These are phyloP conservation scores for Otus sunia DNA, from an alignment of 2,113 vertebrate species.

Conservation along the genomic window DNA sequence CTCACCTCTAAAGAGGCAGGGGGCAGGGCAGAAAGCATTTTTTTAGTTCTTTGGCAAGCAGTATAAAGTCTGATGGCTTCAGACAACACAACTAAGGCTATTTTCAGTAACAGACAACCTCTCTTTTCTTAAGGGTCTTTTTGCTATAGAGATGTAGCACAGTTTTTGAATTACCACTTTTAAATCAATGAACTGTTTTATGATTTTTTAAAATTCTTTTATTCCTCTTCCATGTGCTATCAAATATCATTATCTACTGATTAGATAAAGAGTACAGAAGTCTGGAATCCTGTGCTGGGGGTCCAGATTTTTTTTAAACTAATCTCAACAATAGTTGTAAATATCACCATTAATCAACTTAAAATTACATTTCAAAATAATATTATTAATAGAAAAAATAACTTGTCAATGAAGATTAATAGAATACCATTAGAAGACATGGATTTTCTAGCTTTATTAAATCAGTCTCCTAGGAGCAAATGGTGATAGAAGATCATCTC, in stretches of 20 bases:
- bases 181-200: neutral
- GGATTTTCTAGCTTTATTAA: conserved; percentile 34
- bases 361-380: neutral
- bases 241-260: neutral
- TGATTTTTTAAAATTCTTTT: too few species aligned
- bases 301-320: neutral
- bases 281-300: neutral
- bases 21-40: neutral
- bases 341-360: neutral
- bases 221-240: neutral
- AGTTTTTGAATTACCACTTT: neutral
- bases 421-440: conserved; percentile 2
- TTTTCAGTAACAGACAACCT: neutral
- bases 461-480: conserved; percentile 10
- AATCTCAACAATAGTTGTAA: neutral
- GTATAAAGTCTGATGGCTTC: neutral
- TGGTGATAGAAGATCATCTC: neutral
- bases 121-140: neutral
- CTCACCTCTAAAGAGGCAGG: neutral
- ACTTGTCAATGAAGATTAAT: conserved; percentile 31
- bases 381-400: conserved; percentile 12
- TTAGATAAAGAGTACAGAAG: neutral
- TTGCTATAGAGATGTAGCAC: neutral
- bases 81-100: neutral
- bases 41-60: neutral